Evolutionary conservation across 2,113 vertebrate species (phyloP), one percentile per base, ranked within the genome.

Genomic region (Pyrgilauda ruficollis): DNA sequence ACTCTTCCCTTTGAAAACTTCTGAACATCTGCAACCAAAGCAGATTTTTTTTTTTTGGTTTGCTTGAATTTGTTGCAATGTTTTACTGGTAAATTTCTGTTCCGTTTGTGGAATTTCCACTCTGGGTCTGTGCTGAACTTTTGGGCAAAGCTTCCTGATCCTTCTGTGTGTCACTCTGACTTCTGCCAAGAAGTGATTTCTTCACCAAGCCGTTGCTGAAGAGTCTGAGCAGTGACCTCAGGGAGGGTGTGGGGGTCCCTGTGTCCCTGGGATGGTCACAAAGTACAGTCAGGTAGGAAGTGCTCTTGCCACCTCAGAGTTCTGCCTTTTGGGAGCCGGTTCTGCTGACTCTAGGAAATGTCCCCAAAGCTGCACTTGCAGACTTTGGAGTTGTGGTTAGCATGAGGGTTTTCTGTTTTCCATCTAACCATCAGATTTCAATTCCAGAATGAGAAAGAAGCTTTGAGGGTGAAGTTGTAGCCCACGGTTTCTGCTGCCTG

Each of bases 371-470:
- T 63, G 19, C 47, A 10, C 58, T 89, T 66, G 50, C 78, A 88
- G 53, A 9, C 82, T 89, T 70, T 88, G 92, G 88, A 91, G 79
- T 11, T 96, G 95, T 66, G 92, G 84, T 85, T 86, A 88, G 22
- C n/a, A 3, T 9, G 13, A 74, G 68, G 64, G 19, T 66, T 92
- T 94, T 94, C 43, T 90, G 49, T 89, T 97, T 96, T 95, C 78
- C 79, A 83, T 67, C 70, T 83, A 17, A 69, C 75, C 76, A 58
- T 93, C 83, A 72, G 61, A 77, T 94, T 86, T 86, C 64, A 80
- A 90, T 88, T 76, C 86, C 80, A 90, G 83, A 89, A 87, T 77
- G 50, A 95, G 70, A 97, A 76, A 76, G 66, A 66, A 75, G 43
- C 68, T 92, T 78, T 50, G 28, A 39, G 59, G 58, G 63, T 73